Conservation (phyloP, 2,113 vertebrate species). For the Erythrocercus mccallii region DNA sequence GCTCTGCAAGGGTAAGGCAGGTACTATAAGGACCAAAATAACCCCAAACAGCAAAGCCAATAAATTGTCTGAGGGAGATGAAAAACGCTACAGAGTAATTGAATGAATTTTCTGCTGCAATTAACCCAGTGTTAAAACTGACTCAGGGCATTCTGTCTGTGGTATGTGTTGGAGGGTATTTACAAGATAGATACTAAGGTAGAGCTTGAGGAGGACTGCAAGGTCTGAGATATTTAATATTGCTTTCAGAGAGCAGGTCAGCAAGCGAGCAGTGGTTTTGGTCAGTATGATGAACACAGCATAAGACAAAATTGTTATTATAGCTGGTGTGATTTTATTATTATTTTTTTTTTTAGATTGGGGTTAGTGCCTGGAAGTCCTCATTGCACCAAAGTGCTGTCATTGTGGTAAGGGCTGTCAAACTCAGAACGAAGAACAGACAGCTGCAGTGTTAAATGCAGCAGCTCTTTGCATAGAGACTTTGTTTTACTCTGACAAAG, state of each 20-base stretch:
- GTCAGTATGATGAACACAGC: not conserved
- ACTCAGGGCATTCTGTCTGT: not conserved
- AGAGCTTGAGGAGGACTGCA: not conserved
- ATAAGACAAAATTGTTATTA: not conserved
- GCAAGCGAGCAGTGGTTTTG: not conserved
- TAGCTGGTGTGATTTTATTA: not conserved
- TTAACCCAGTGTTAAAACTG: not conserved
- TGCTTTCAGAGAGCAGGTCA: not conserved
- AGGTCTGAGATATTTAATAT: not conserved
- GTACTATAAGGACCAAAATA: not conserved
- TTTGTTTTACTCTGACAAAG: not conserved
- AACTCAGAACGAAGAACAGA: not conserved
- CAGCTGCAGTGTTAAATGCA: not conserved
- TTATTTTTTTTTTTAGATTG: not conserved
- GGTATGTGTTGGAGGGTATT: not conserved
- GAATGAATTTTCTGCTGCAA: not conserved
- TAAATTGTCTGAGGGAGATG: not conserved
- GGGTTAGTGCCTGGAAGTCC: not conserved
- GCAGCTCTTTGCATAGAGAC: not conserved
- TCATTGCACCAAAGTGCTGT: not conserved
- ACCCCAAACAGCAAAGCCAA: not conserved
- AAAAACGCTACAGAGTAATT: not conserved
- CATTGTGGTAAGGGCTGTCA: not conserved
- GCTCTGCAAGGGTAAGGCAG: not conserved
- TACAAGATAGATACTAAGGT: not conserved